Percentiles rank a stretch among this genome's conserved stretches.
These are phyloP conservation scores for Sylvicola cinctus DNA, from an alignment of 2,888 invertebrate species.

Conservation along the genomic window DNA sequence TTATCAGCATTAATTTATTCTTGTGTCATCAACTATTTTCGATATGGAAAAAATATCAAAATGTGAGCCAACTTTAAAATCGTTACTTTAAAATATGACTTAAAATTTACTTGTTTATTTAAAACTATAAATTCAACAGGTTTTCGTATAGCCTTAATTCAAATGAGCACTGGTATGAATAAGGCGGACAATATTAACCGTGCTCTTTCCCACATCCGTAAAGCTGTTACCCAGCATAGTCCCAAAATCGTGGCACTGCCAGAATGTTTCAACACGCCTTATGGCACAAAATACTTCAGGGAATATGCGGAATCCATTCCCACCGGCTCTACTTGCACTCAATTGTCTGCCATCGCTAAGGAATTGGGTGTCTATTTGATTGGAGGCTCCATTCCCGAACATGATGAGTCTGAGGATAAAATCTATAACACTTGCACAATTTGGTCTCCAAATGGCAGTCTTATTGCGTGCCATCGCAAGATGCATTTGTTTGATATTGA, in stretches of 20 bases:
- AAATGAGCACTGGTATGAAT: constrained; percentile 48
- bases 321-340: constrained; percentile 48
- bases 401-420: constrained; percentile 26
- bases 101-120: no score
- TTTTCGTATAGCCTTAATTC: constrained; percentile 66
- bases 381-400: constrained; percentile 81
- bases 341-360: constrained; percentile 53
- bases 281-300: constrained; percentile 58
- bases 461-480: constrained; percentile 69
- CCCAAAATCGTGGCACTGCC: constrained; percentile 46
- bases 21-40: no score
- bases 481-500: constrained; percentile 91
- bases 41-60: no score
- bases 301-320: constrained; percentile 78
- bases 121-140: no score
- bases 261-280: constrained; percentile 91
- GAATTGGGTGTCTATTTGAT: constrained; percentile 59
- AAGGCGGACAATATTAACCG: constrained; percentile 49
- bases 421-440: constrained; percentile 77
- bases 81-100: no score
- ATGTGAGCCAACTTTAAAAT: no score
- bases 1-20: no score
- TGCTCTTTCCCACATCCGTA: constrained; percentile 43
- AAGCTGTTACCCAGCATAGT: constrained; percentile 36
- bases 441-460: constrained; percentile 55